Evolutionary conservation across 2,888 invertebrate species (phyloP), one percentile per base, ranked within the genome.

Genomic region (Imbricaverruca yamaguchii): DNA sequence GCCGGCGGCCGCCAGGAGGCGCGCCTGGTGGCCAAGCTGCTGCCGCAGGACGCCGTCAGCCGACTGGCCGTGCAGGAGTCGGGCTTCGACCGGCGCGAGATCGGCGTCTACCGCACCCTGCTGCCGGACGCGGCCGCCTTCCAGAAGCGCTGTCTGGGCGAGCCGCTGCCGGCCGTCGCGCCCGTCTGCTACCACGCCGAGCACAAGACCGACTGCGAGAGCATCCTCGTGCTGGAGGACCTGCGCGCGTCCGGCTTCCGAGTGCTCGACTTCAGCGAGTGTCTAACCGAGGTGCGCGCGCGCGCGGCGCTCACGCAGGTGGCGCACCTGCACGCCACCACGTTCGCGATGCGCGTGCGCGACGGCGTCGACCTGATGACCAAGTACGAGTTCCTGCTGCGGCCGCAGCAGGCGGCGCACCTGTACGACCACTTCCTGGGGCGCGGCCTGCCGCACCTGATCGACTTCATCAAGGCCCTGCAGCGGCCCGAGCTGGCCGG

Each of bases 61-160:
- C 89, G 93, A 81, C 91, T 92, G 84, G 93, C 93, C 87, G 93
- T 94, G 82, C 93, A 93, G 55, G 93, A 93, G 86, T 93, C 93
- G 1, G 93, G 93, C 86, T 94, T 94, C 86, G 93, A 94, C 87
- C 90, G 93, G 10, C 89, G 94, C 83, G 94, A 94, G 88, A 93
- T 94, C 85, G 91, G 93, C 84, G 94, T 94, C 88, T 94, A 94
- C 86, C 93, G 93, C 0, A 87, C 87, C 81, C 87, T 88, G 81
- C 87, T 89, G 83, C 84, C 89, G 87, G 55, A 86, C 86, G 57
- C 85, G 87, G 12, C 88, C 86, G 81, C 88, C 89, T 3, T 84
- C 89, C 82, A 79, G 9, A 25, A 56, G 8, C 39, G 39, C 67
- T 88, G 91, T 80, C 88, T 88, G 81, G 88, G 91, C 85, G 92